phyloP scores from a whole-genome alignment of 1,140 invertebrate species.

The Melanaphis sacchari region DNA sequence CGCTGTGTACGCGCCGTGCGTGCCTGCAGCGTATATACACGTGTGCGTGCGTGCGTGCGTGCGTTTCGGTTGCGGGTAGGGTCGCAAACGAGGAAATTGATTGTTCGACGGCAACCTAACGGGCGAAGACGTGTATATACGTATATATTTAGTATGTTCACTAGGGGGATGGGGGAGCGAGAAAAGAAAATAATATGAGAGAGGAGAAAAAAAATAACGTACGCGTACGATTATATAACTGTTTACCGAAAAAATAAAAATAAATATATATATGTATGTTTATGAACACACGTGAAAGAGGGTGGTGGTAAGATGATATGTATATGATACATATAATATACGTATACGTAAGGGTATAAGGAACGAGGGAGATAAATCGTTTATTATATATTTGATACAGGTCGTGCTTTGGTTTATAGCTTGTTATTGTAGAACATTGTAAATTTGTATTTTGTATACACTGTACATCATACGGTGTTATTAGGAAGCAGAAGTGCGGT shows the following conservation, averaged over 20 bases:
- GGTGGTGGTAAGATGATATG: background rate
- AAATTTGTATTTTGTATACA: background rate
- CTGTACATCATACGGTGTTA: background rate
- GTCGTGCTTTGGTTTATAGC: background rate
- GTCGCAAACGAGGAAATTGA: conserved; percentile 25
- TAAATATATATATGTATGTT: background rate
- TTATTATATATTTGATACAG: background rate
- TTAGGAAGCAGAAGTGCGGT: background rate
- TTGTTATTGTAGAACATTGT: background rate
- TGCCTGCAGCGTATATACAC: background rate
- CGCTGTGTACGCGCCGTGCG: background rate
- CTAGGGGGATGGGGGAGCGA: background rate
- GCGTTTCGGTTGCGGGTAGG: background rate
- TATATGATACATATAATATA: background rate
- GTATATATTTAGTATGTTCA: background rate
- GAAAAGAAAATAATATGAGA: background rate
- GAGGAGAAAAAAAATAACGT: background rate
- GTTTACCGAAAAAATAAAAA: too few relatives aligned
- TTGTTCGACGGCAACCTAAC: conserved; percentile 40
- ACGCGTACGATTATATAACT: background rate
- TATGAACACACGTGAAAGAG: background rate
- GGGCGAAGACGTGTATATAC: background rate
- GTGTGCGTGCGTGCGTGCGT: background rate
- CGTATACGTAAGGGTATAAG: background rate
- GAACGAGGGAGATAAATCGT: background rate